These are phyloP conservation scores for Motacilla tschutschensis DNA, from an alignment of 2,113 vertebrate species.

Conservation along the genomic window DNA sequence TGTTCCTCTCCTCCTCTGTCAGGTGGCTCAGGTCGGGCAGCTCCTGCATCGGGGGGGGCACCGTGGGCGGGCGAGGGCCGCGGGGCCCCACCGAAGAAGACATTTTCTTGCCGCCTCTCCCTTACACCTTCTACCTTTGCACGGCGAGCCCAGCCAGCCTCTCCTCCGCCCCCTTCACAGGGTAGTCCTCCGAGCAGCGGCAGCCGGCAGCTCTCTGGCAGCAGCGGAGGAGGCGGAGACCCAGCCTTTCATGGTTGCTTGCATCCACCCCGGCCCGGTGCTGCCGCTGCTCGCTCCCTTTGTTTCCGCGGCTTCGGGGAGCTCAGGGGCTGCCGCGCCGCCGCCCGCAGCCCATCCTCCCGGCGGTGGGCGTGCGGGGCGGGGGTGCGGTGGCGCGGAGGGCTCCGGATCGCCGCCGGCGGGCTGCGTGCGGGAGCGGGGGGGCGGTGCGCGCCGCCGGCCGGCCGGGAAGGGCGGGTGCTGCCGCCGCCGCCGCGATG, in stretches of 20 bases:
- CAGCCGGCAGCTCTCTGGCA: conserved; percentile 69
- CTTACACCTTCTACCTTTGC: conserved; percentile 74
- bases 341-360: conserved; percentile 77
- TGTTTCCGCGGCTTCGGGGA: conserved; percentile 52
- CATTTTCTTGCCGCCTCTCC: conserved; percentile 75
- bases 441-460: neutral
- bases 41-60: conserved; percentile 90
- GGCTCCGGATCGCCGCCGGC: conserved; percentile 23
- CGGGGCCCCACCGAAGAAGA: conserved; percentile 90
- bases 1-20: conserved; percentile 95
- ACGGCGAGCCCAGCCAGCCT: conserved; percentile 46
- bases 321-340: conserved; percentile 61
- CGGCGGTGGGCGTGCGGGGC: conserved; percentile 61
- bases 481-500: conserved; percentile 33
- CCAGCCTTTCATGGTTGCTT: conserved; percentile 81
- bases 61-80: conserved; percentile 91
- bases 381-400: conserved; percentile 38
- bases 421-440: neutral
- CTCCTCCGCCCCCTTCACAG: conserved; percentile 82
- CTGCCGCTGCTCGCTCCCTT: conserved; percentile 58
- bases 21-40: conserved; percentile 97
- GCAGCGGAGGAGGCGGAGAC: conserved; percentile 70
- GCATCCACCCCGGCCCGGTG: conserved; percentile 73
- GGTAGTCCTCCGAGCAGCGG: conserved; percentile 75
- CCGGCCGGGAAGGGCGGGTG: conserved; percentile 69